A percentile compares a stretch with the other conserved stretches of the same genome.
These are phyloP conservation scores for Euproctis similis DNA, from an alignment of 2,888 invertebrate genomes.

Conservation along the genomic window DNA sequence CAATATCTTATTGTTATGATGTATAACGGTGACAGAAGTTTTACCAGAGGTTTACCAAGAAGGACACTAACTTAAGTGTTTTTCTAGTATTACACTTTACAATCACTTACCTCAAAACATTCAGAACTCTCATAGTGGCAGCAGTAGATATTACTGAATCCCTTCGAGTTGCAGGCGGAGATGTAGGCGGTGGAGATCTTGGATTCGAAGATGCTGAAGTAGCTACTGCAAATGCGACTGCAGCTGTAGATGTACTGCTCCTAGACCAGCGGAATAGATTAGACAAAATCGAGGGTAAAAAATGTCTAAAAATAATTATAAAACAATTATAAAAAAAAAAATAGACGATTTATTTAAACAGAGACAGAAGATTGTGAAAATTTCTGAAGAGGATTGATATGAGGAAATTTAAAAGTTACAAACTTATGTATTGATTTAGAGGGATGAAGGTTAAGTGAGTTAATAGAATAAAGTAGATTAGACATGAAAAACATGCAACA, in stretches of 20 bases:
- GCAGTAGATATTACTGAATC: conserved; percentile 92
- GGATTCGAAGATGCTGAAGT: conserved; percentile 92
- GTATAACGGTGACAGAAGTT: too few relatives aligned
- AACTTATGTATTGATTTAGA: neutral
- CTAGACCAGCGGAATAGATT: conserved; percentile 51
- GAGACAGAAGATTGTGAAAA: neutral
- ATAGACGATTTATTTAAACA: neutral
- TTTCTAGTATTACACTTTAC: neutral
- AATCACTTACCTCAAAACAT: conserved; percentile 80
- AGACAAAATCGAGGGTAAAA: too few relatives aligned
- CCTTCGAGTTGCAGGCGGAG: conserved; percentile 65
- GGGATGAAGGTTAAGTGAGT: conserved; percentile 1
- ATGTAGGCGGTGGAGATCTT: conserved; percentile 76
- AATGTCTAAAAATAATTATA: too few relatives aligned
- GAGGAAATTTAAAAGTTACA: neutral
- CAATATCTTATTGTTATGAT: too few relatives aligned
- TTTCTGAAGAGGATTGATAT: conserved; percentile 1
- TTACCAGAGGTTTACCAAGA: too few relatives aligned
- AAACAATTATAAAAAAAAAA: neutral
- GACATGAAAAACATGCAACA: conserved; percentile 14
- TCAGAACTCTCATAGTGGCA: conserved; percentile 94
- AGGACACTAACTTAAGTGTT: neutral
- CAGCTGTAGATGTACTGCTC: conserved; percentile 90
- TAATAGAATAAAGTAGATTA: conserved; percentile 6
- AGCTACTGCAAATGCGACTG: conserved; percentile 93